phyloP scores from a whole-genome alignment of 2,888 invertebrate genomes.

The Trichopria drosophilae region DNA sequence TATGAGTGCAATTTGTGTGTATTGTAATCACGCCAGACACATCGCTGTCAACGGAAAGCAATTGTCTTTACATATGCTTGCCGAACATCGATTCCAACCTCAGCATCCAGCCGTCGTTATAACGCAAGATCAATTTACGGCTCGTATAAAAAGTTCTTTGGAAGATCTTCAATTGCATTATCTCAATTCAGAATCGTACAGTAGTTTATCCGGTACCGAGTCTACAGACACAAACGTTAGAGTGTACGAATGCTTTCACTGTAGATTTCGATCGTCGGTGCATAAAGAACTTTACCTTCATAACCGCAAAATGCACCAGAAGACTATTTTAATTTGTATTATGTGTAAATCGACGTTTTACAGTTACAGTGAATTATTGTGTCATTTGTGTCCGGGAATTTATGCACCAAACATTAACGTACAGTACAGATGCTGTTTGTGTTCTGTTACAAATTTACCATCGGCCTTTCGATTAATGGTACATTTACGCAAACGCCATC shows the following conservation, averaged over 20 bases:
- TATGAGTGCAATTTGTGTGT: slow-evolving; percentile 74
- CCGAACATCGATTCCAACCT: slow-evolving; percentile 73
- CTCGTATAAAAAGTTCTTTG: slow-evolving; percentile 67
- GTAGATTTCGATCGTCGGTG: slow-evolving; percentile 74
- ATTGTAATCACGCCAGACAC: slow-evolving; percentile 83
- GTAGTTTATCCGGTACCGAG: slow-evolving; percentile 63
- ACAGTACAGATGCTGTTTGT: slow-evolving; percentile 82
- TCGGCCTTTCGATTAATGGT: slow-evolving; percentile 88
- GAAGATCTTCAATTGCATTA: slow-evolving; percentile 66
- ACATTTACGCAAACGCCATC: slow-evolving; percentile 80
- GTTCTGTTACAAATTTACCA: slow-evolving; percentile 75
- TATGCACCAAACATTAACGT: slow-evolving; percentile 65
- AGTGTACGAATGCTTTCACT: slow-evolving; percentile 84
- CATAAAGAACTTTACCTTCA: slow-evolving; percentile 86
- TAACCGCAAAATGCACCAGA: slow-evolving; percentile 84
- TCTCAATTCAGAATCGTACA: slow-evolving; percentile 75
- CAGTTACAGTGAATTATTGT: slow-evolving; percentile 83
- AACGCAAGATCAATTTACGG: slow-evolving; percentile 63
- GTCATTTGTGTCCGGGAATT: slow-evolving; percentile 83
- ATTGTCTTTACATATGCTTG: slow-evolving; percentile 76
- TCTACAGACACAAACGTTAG: slow-evolving; percentile 65
- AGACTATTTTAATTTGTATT: slow-evolving; percentile 77
- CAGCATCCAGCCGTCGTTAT: slow-evolving; percentile 56
- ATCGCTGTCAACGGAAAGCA: slow-evolving; percentile 84
- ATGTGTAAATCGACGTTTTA: slow-evolving; percentile 88